Evolutionary conservation across 2,797 vertebrate species (phyloP).

Genomic region (Anguilla marmorata): DNA sequence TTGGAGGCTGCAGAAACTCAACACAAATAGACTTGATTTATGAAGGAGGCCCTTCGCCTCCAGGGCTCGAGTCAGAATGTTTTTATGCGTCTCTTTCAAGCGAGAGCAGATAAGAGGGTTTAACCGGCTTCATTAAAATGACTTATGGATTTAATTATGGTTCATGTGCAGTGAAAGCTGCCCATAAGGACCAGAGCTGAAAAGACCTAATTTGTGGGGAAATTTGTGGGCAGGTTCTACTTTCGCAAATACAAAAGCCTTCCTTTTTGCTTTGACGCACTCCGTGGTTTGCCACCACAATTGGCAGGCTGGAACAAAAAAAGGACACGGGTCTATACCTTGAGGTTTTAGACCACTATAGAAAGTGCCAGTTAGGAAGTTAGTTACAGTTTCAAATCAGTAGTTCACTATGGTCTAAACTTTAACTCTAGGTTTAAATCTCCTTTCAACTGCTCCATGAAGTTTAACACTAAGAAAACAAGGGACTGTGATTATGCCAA

Average conservation of each 20-base stretch:
- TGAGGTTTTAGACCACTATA: not conserved
- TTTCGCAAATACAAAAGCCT: not conserved
- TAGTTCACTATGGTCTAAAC: not conserved
- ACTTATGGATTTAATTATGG: constrained; percentile 11
- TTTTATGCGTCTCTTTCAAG: not conserved
- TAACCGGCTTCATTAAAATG: not conserved
- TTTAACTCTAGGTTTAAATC: not conserved
- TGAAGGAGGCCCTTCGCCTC: not conserved
- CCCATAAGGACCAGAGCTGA: not conserved
- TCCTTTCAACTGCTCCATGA: not conserved
- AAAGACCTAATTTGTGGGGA: not conserved
- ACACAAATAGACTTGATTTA: not conserved
- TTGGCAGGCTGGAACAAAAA: not conserved
- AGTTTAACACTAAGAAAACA: not conserved
- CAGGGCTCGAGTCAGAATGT: not conserved
- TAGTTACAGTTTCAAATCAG: not conserved
- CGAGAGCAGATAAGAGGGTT: not conserved
- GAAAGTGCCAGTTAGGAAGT: not conserved
- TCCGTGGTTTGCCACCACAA: not conserved
- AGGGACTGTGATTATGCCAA: not conserved
- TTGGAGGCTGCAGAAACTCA: not conserved
- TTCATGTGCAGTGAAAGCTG: not conserved
- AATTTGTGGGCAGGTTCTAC: not conserved
- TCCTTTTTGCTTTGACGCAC: not conserved
- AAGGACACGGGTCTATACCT: not conserved